These are phyloP conservation scores for Neocloeon triangulifer DNA, from an alignment of 1,140 invertebrate species.

Conservation along the genomic window DNA sequence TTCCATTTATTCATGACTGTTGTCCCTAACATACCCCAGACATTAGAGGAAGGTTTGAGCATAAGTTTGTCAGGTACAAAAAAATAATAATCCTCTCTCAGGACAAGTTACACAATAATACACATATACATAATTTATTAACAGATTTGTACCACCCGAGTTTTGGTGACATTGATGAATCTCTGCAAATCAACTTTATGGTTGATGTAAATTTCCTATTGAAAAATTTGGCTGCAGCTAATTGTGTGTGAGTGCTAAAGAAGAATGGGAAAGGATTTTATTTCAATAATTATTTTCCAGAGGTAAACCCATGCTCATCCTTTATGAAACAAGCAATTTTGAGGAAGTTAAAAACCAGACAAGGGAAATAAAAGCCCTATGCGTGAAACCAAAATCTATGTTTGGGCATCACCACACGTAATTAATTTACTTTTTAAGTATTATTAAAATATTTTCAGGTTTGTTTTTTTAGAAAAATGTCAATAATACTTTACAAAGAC, in stretches of 20 bases:
- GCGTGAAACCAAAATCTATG: conserved; percentile 46
- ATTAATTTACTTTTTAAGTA: conserved; percentile 11
- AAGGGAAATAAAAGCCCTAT: conserved; percentile 36
- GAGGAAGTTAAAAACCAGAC: conserved; percentile 23
- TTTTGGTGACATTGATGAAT: conserved; percentile 43
- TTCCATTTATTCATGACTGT: too few species aligned
- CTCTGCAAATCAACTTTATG: conserved; percentile 81
- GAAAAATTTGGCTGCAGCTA: not conserved
- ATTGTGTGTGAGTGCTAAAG: too few species aligned
- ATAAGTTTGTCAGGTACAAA: conserved; percentile 2
- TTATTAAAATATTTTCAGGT: conserved; percentile 5
- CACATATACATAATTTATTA: conserved; percentile 11
- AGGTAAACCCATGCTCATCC: conserved; percentile 43
- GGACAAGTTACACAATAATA: too few species aligned
- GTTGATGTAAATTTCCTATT: not conserved
- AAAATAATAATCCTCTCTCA: too few species aligned
- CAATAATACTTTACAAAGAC: conserved; percentile 64
- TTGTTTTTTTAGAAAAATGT: conserved; percentile 51
- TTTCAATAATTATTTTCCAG: conserved; percentile 15
- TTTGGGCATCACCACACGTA: conserved; percentile 81
- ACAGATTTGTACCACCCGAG: conserved; percentile 50
- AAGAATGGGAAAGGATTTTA: too few species aligned
- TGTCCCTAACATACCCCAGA: too few species aligned
- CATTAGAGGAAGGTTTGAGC: too few species aligned
- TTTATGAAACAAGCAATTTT: conserved; percentile 44